Percentiles rank a stretch among this genome's conserved stretches.
Evolutionary conservation across 2,797 vertebrate genomes (phyloP).

Genomic region (Antennarius maculatus): DNA sequence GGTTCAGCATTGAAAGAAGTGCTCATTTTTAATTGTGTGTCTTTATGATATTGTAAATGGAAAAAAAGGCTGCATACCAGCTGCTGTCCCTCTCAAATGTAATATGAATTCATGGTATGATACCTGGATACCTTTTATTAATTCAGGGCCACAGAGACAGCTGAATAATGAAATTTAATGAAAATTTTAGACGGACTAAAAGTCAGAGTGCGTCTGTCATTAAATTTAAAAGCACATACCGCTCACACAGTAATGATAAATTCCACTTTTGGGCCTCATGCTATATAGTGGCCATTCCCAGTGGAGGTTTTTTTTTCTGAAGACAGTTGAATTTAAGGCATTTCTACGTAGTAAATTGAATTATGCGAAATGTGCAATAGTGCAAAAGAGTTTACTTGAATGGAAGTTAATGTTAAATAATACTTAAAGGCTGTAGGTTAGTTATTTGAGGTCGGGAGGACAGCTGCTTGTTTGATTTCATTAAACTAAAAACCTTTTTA

Average conservation of each 20-base stretch:
- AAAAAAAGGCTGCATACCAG: conserved; percentile 17
- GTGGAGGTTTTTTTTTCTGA: background rate
- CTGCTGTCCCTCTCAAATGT: conserved; percentile 46
- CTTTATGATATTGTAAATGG: conserved; percentile 51
- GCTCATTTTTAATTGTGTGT: conserved; percentile 61
- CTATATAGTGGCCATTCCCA: conserved; percentile 29
- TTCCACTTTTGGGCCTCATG: conserved; percentile 54
- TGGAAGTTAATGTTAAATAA: background rate
- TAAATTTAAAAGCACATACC: conserved; percentile 79
- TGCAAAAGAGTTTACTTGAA: conserved; percentile 7
- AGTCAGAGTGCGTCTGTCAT: conserved; percentile 79
- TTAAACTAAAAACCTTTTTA: too few relatives aligned
- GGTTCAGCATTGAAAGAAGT: conserved; percentile 33
- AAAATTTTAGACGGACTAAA: conserved; percentile 81
- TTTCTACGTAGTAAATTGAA: conserved; percentile 10
- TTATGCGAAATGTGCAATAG: conserved; percentile 22
- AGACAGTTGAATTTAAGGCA: conserved; percentile 36
- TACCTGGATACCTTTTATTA: conserved; percentile 73
- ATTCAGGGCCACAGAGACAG: conserved; percentile 79
- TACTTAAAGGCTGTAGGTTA: background rate
- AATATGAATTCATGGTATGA: conserved; percentile 77
- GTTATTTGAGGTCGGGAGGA: background rate
- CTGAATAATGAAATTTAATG: conserved; percentile 83
- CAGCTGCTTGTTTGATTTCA: background rate
- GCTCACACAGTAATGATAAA: conserved; percentile 65